Evolutionary conservation across 2,797 vertebrate species (phyloP).

Genomic region (Nyctalus aviator): DNA sequence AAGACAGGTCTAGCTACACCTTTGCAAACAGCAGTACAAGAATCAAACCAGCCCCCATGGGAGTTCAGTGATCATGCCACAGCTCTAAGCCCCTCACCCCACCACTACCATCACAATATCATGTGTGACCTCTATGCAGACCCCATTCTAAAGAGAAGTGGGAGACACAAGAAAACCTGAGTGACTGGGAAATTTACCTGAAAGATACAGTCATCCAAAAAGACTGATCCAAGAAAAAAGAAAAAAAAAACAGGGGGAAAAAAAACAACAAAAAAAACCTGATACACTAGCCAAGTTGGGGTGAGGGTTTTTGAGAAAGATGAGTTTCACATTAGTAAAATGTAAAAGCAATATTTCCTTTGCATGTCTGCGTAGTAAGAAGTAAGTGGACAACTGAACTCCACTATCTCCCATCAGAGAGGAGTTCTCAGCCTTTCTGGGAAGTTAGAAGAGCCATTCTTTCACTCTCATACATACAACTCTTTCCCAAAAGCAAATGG

Average conservation of each 20-base stretch:
- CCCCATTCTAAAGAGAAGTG: neutral
- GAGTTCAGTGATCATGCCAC: neutral
- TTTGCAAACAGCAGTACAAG: neutral
- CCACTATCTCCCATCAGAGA: neutral
- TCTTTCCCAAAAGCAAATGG: conserved; percentile 68
- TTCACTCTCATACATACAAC: neutral
- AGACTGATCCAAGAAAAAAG: neutral
- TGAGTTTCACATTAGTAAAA: neutral
- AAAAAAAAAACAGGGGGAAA: neutral
- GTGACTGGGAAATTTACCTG: conserved; percentile 6
- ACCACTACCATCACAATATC: neutral
- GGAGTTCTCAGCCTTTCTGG: neutral
- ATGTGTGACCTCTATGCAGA: neutral
- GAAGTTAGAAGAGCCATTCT: conserved; percentile 9
- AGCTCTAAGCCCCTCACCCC: neutral
- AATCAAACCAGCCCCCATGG: neutral
- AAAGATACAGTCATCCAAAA: conserved; percentile 14
- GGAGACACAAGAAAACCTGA: neutral
- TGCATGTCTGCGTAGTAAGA: neutral
- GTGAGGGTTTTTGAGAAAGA: neutral
- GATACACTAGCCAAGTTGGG: neutral
- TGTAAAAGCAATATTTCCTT: conserved; percentile 17
- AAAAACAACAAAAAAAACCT: neutral
- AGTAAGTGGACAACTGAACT: conserved; percentile 7
- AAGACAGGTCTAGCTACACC: neutral